Evolutionary conservation across 2,113 vertebrate species (phyloP), one percentile per base, ranked within the genome.

Genomic region (human): DNA sequence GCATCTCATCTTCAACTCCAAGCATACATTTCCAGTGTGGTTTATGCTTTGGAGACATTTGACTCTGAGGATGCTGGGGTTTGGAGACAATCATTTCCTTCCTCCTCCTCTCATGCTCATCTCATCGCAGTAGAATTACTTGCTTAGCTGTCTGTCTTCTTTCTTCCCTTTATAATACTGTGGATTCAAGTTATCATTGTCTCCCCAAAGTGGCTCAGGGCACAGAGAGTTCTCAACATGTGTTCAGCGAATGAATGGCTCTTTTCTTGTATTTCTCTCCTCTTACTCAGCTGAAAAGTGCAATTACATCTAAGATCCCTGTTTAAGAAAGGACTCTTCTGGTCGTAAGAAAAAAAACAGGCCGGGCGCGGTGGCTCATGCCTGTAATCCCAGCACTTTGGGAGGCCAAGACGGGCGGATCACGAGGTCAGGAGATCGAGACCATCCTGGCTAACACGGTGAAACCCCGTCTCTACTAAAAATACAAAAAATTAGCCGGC

Each of bases 201-300:
- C 3, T 2, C 8, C 68, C 43, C 35, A 5, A 17, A 64, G 59
- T 2, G 7, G 70, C 82, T 75, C 18, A 4, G 59, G 68, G 85
- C 50, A 14, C 6, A 2, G 30, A 13, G 30, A 76, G 68, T 35
- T 75, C 86, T 91, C 52, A 55, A 3, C 14, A 5, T 5, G 32
- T 2, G 5, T 52, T 79, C 66, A 70, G n/a, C 27, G 35, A 85
- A 32, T 2, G 40, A 52, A 38, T 3, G 55, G 27, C 38, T 80
- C 8, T 90, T 94, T 95, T 45, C 35, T 84, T 76, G 8, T 38
- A 12, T 81, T 43, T 79, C 50, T 95, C 30, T 43, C 59, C 35
- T 75, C 55, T 72, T 32, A 23, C 38, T 95, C 72, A 90, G 75
- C 84, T 90, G 79, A 91, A 79, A 90, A 96, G 70, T 13, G 16